A percentile compares a stretch with the other conserved stretches of the same genome.
phyloP scores from a whole-genome alignment of 2,888 invertebrate genomes.

The Parelbella ahira region DNA sequence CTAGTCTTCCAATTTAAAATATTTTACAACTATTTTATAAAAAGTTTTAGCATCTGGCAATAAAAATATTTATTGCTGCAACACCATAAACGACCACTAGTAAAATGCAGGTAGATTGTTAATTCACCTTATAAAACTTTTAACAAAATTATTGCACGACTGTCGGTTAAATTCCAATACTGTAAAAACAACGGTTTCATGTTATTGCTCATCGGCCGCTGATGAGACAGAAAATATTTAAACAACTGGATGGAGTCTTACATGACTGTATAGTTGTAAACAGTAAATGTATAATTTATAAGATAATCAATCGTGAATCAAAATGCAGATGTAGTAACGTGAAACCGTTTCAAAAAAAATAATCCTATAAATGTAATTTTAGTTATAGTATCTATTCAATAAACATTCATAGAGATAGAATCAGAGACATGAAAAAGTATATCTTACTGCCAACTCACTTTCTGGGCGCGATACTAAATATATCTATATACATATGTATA shows the following conservation, averaged over 20 bases:
- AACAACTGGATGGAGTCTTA: slow-evolving; percentile 9
- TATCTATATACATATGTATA: too few species aligned
- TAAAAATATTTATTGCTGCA: background rate
- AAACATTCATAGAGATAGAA: slow-evolving; percentile 1
- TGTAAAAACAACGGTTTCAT: slow-evolving; percentile 1
- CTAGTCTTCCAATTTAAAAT: slow-evolving; percentile 20
- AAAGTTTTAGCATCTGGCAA: slow-evolving; percentile 2
- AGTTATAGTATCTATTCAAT: slow-evolving; percentile 3
- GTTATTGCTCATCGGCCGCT: slow-evolving; percentile 11
- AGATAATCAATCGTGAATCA: background rate
- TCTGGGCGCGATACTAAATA: slow-evolving; percentile 16
- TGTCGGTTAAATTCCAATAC: slow-evolving; percentile 22
- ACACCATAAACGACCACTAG: slow-evolving; percentile 15
- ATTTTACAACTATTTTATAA: slow-evolving; percentile 20
- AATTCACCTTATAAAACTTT: slow-evolving; percentile 14
- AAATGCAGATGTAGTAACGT: slow-evolving; percentile 4
- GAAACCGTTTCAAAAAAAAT: slow-evolving; percentile 2
- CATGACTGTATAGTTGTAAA: too few species aligned
- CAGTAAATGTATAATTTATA: too few species aligned
- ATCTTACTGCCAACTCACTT: slow-evolving; percentile 1
- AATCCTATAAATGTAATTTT: slow-evolving; percentile 1
- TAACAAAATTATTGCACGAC: slow-evolving; percentile 24
- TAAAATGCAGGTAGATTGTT: slow-evolving; percentile 13
- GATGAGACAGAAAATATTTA: background rate
- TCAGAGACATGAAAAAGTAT: slow-evolving; percentile 10